phyloP scores from a whole-genome alignment of 2,113 vertebrate genomes.

The Lontra canadensis region DNA sequence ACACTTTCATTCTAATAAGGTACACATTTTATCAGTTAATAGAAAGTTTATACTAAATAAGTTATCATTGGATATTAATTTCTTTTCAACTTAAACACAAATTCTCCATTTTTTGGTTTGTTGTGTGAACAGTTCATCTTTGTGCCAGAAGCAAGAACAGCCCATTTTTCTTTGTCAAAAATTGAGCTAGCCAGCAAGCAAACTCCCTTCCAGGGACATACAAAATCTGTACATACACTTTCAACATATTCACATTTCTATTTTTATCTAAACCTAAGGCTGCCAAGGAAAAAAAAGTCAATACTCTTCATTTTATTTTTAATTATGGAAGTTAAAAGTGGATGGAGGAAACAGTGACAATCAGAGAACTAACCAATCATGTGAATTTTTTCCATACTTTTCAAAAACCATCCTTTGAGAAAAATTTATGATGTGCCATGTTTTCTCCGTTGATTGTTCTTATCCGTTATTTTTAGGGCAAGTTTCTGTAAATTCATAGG shows the following conservation, averaged over 20 bases:
- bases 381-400: slow-evolving; percentile 8
- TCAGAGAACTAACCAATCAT: neutral
- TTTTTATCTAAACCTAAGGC: neutral
- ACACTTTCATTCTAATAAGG: neutral
- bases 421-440: neutral
- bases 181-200: neutral
- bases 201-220: neutral
- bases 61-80: neutral
- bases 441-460: neutral
- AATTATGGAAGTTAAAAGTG: slow-evolving; percentile 7
- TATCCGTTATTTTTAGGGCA: neutral
- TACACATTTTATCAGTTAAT: neutral
- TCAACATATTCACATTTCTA: neutral
- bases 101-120: slow-evolving; percentile 1
- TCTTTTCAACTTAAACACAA: slow-evolving; percentile 20
- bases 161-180: slow-evolving; percentile 67
- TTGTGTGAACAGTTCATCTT: slow-evolving; percentile 69
- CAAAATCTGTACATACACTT: neutral
- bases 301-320: neutral
- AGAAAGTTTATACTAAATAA: neutral
- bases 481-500: neutral
- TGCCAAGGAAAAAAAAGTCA: neutral
- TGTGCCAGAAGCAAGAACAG: slow-evolving; percentile 25
- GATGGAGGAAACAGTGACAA: neutral
- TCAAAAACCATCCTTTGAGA: neutral